Base-by-base conservation (phyloP, 2,797 vertebrate species). In the Loriculus beryllinus region DNA sequence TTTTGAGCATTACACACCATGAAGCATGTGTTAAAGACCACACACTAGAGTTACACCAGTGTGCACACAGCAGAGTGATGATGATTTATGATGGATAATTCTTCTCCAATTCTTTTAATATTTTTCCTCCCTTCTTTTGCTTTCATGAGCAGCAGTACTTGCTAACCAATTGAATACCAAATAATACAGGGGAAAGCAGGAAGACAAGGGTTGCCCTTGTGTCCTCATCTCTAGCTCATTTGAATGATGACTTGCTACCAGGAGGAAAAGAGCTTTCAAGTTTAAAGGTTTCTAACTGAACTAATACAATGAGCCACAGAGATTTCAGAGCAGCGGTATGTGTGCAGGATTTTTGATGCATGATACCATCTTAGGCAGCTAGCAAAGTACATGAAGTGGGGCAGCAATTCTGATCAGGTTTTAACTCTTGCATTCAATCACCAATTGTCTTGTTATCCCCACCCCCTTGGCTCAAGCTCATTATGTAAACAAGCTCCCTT, bases 281-380 rank as follows among this genome's bases (percentile, higher is more conserved):
- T 94, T 84, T 88, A 93, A 75, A 95, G 37, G 18, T 90, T 95
- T 95, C 69, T 86, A 92, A 88, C 75, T 51, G 43, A 94, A 81
- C 20, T 88, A 90, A 85, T 79, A 60, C 64, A 95, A 90, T 52
- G 84, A 94, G 33, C 33, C 40, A 77, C 25, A 39, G 63, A 76
- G 31, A 91, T 80, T 95, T 95, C 49, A 51, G 76, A 76, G 51
- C 52, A 86, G 68, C 35, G n/a, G 40, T 51, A 88, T 48, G 40
- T 29, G 10, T 92, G 29, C 37, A 82, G 52, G 25, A 70, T 11
- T 92, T 96, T 70, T 92, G 88, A 95, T 96, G 64, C 48, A 59
- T 1, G 20, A 77, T 70, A 29, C 18, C 15, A 28, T 74, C 77
- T 84, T 37, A 86, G 70, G 49, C 64, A 94, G 42, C 52, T 91